These are phyloP conservation scores for rabbit (Oryctolagus cuniculus) DNA, from an alignment of 2,113 vertebrate genomes.

Conservation along the genomic window DNA sequence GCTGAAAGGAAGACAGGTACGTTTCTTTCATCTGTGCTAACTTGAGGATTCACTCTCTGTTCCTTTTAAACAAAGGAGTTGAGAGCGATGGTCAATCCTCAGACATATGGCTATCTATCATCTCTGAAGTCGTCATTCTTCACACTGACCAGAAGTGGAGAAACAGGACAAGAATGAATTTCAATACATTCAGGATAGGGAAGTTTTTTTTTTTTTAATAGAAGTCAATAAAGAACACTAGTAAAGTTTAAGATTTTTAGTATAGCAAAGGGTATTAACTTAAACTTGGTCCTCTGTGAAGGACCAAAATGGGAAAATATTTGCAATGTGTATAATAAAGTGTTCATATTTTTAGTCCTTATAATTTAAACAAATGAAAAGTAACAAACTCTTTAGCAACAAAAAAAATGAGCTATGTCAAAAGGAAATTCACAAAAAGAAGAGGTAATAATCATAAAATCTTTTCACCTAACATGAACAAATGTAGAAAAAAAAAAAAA, in stretches of 20 bases:
- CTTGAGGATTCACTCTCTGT: background rate
- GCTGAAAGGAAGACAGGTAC: background rate
- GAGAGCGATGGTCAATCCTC: background rate
- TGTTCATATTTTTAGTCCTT: background rate
- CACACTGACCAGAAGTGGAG: background rate
- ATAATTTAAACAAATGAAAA: background rate
- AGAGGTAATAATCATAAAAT: background rate
- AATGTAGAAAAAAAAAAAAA: background rate
- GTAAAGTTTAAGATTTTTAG: background rate
- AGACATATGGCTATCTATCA: background rate
- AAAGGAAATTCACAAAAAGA: background rate
- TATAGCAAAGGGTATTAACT: background rate
- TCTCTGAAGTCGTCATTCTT: background rate
- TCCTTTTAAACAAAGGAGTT: background rate
- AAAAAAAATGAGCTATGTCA: background rate
- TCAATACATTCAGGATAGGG: background rate
- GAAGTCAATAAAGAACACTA: background rate
- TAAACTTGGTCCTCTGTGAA: background rate
- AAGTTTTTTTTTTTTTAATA: background rate
- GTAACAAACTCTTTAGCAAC: background rate
- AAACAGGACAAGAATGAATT: background rate
- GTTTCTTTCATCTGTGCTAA: background rate
- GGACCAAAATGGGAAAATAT: background rate
- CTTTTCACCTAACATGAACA: background rate
- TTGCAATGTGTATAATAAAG: background rate